Evolutionary conservation across 2,888 invertebrate genomes (phyloP).

Genomic region (Coecobrya sp.): DNA sequence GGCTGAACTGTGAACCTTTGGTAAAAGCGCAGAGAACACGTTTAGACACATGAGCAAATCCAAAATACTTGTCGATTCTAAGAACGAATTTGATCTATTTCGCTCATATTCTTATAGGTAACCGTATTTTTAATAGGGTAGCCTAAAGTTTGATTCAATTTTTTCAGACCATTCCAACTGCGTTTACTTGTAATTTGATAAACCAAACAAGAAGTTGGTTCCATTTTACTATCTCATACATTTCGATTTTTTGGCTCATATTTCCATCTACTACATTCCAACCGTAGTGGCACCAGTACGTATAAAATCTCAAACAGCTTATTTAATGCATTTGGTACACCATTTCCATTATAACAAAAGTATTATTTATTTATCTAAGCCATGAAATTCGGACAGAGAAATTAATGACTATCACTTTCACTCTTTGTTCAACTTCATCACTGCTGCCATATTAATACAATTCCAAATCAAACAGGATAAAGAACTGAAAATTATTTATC

Average conservation of each 20-base stretch:
- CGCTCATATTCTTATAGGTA: background rate
- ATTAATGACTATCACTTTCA: constrained; percentile 22
- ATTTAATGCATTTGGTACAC: no score
- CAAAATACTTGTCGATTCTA: background rate
- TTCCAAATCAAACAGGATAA: background rate
- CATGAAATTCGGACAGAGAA: no score
- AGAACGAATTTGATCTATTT: constrained; percentile 18
- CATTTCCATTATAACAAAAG: no score
- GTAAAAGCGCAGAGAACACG: background rate
- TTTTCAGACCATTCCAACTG: background rate
- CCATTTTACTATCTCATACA: background rate
- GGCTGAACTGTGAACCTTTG: no score
- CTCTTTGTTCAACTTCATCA: background rate
- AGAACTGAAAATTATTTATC: background rate
- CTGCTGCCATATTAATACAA: background rate
- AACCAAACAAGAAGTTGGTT: background rate
- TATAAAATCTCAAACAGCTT: no score
- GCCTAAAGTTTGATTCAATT: background rate
- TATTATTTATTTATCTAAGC: no score
- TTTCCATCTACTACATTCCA: constrained; percentile 6
- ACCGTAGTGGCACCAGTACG: no score
- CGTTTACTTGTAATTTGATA: background rate
- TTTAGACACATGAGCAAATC: background rate
- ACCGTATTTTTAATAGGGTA: background rate
- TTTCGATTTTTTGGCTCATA: constrained; percentile 62